Conservation (phyloP, 2,113 vertebrate genomes). For the Alexandromys fortis region DNA sequence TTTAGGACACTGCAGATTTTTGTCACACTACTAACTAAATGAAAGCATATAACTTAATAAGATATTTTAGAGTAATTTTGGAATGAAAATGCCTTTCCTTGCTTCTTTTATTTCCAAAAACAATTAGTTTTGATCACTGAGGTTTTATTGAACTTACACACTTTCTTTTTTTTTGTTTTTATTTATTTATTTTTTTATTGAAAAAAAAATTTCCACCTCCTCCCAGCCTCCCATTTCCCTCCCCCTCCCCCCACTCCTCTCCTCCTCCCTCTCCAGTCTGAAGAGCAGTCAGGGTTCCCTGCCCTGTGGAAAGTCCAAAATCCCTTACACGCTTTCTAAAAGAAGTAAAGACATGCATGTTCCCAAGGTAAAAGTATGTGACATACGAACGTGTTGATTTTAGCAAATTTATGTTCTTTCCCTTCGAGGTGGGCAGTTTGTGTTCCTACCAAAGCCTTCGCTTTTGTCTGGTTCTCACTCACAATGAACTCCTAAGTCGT, state of each 20-base stretch:
- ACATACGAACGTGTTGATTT: not conserved
- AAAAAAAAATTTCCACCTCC: too few species aligned
- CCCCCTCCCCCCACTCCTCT: too few species aligned
- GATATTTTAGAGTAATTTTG: not conserved
- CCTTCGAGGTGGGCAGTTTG: not conserved
- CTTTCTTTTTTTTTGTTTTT: not conserved
- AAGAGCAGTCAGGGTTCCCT: too few species aligned
- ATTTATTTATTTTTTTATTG: too few species aligned
- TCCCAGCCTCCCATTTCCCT: too few species aligned
- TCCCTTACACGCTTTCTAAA: not conserved
- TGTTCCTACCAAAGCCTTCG: not conserved
- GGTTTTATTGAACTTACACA: not conserved
- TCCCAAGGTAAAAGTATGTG: not conserved
- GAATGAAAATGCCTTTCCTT: conserved; percentile 8
- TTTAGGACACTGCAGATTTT: not conserved
- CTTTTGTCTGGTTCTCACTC: conserved; percentile 15
- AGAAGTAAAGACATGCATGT: not conserved
- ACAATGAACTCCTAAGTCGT: not conserved
- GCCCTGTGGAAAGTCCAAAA: too few species aligned
- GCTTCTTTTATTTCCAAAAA: conserved; percentile 5
- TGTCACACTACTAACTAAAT: not conserved
- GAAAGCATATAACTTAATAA: not conserved
- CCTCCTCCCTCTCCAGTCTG: too few species aligned
- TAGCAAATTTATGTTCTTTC: conserved; percentile 42
- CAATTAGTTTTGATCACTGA: not conserved